Base-by-base conservation (phyloP, 2,888 invertebrate genomes). In the Pterostichus madidus region DNA sequence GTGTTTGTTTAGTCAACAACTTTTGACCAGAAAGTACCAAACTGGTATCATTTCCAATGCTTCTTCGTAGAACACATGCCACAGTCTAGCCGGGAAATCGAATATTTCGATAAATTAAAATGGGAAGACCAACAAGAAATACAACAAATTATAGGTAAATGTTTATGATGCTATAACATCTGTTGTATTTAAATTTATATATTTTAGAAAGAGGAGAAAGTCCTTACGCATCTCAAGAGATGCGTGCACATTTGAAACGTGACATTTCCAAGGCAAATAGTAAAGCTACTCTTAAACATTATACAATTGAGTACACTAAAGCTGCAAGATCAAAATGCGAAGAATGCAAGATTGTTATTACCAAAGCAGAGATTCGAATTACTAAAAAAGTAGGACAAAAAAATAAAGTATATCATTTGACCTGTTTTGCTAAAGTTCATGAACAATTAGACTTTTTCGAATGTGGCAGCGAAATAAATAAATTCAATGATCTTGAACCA, bases 31-130 rank as follows among this genome's bases (percentile, higher is more conserved):
- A 64, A 52, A 39, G 83, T 83, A 2, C 83, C 83, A 24, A 83
- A 83, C 39, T 83, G 83, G 83, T 83, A 77, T 39, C 83, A 83
- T 64, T 31, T 24, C 4, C 52, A 44, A 15, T 83, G 83, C 24
- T 83, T 83, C 39, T 83, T 83, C 53, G 64, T 76, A n/a, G 83
- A 83, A 35, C 77, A 83, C 32, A 83, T 83, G 76, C 83, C 83
- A 5, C n/a, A 76, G 0, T 52, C 35, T 7, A 68, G 24, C 7
- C 44, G 49, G 10, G 77, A 83, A 24, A 83, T 83, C 31, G 64
- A 76, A 53, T 6, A 52, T 35, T 83, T 68, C 24, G 46, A 76
- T 39, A 52, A 15, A 10, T 53, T 83, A 35, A 32, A 39, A 64
- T 77, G 77, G 77, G 52, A 64, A n/a, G 83, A 83, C 10, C 76